Evolutionary conservation across 2,113 vertebrate genomes (phyloP).

Genomic region (Zosterops lateralis): DNA sequence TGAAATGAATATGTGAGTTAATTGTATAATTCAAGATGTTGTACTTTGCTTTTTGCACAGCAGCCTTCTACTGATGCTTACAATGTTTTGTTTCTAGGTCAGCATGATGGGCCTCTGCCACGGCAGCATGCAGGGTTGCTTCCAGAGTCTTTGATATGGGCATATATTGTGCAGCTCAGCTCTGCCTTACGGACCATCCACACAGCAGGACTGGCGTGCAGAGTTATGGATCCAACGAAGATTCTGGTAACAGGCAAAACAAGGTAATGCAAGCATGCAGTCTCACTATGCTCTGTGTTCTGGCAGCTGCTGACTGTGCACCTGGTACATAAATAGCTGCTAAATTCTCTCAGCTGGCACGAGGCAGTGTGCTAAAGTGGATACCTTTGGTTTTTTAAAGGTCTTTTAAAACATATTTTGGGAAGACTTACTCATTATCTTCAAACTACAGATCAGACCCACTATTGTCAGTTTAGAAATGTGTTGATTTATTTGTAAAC

Average conservation of each 20-base stretch:
- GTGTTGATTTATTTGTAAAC: not conserved
- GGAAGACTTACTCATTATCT: not conserved
- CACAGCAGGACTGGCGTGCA: constrained; percentile 93
- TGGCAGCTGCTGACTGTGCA: not conserved
- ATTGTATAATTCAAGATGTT: not conserved
- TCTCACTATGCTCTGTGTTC: not conserved
- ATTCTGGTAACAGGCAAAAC: constrained; percentile 98
- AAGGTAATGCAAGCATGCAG: constrained; percentile 68
- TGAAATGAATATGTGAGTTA: not conserved
- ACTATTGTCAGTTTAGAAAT: not conserved
- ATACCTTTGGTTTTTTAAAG: not conserved
- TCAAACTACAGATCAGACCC: not conserved
- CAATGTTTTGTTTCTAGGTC: constrained; percentile 73
- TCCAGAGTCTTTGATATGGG: constrained; percentile 98
- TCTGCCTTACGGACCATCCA: constrained; percentile 95
- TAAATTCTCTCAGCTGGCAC: not conserved
- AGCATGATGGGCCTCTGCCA: constrained; percentile 92
- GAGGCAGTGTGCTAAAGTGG: not conserved
- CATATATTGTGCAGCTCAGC: constrained; percentile 96
- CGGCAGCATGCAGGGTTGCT: constrained; percentile 94
- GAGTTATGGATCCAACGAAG: constrained; percentile 98
- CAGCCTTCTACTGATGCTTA: not conserved
- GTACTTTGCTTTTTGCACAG: not conserved
- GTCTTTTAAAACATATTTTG: not conserved
- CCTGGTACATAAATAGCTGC: not conserved